Evolutionary conservation across 1,140 invertebrate genomes (phyloP).

Genomic region (Caenorhabditis remanei): DNA sequence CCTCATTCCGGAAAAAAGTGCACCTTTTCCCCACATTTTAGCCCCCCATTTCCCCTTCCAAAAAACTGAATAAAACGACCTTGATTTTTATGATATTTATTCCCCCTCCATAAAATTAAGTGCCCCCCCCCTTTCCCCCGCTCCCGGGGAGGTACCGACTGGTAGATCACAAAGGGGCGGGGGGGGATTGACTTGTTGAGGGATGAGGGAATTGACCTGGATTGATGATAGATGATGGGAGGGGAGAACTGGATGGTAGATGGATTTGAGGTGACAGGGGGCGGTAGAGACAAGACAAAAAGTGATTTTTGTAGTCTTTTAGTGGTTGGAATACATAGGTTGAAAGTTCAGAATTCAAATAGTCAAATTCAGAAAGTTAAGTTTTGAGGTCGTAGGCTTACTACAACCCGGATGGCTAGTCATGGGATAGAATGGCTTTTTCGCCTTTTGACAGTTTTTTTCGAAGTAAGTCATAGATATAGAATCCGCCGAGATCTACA

Average conservation of each 20-base stretch:
- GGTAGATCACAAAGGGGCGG: too few species aligned
- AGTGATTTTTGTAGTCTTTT: conserved; percentile 9
- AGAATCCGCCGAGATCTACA: too few species aligned
- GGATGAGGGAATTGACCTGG: background rate
- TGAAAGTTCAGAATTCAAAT: background rate
- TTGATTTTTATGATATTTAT: conserved; percentile 24
- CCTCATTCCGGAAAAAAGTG: too few species aligned
- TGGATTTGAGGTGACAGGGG: background rate
- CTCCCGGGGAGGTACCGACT: background rate
- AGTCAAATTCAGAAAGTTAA: background rate
- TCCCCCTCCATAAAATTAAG: conserved; percentile 25
- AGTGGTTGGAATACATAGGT: background rate
- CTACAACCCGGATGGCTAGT: too few species aligned
- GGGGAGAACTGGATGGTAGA: too few species aligned
- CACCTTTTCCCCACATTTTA: too few species aligned
- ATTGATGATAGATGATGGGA: background rate
- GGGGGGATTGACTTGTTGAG: background rate
- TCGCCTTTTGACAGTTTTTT: too few species aligned
- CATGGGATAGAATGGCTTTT: too few species aligned
- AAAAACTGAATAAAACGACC: background rate
- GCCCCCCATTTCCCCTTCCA: too few species aligned
- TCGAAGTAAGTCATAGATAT: too few species aligned
- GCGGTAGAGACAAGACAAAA: background rate
- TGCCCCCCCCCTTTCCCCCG: background rate
- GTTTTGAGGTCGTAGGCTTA: background rate